Evolutionary conservation across 2,797 vertebrate species (phyloP).

Genomic region (Helarctos malayanus): DNA sequence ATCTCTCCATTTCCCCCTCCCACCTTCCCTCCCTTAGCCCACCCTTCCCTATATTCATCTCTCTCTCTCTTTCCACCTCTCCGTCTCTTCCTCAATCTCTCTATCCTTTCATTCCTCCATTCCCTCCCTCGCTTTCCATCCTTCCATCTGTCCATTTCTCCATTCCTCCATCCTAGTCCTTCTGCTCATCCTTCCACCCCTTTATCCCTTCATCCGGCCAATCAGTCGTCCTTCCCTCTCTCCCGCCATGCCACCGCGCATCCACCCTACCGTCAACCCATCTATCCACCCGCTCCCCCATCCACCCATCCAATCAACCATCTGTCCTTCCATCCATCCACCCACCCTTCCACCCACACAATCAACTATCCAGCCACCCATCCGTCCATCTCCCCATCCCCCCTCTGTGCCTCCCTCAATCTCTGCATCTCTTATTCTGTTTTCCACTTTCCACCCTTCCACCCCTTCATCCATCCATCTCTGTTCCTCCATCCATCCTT

Average conservation of each 20-base stretch:
- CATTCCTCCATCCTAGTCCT: background rate
- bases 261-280: background rate
- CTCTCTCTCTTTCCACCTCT: background rate
- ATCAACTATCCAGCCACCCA: too few species aligned
- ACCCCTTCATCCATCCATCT: too few species aligned
- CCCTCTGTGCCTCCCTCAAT: too few species aligned
- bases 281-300: too few species aligned
- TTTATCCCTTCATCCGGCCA: background rate
- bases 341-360: too few species aligned
- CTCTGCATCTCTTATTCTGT: too few species aligned
- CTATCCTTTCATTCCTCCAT: background rate
- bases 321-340: fast-evolving
- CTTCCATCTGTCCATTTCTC: background rate
- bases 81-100: background rate
- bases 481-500: background rate
- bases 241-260: too few species aligned
- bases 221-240: background rate
- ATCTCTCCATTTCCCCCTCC: background rate
- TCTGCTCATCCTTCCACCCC: too few species aligned
- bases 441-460: background rate
- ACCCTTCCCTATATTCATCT: background rate
- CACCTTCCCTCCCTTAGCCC: too few species aligned
- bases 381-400: too few species aligned
- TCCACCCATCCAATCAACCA: fast-evolving
- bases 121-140: background rate